Percentiles rank a stretch among this genome's conserved stretches.
Conservation (phyloP, 1,140 invertebrate genomes). For the Formica exsecta region DNA sequence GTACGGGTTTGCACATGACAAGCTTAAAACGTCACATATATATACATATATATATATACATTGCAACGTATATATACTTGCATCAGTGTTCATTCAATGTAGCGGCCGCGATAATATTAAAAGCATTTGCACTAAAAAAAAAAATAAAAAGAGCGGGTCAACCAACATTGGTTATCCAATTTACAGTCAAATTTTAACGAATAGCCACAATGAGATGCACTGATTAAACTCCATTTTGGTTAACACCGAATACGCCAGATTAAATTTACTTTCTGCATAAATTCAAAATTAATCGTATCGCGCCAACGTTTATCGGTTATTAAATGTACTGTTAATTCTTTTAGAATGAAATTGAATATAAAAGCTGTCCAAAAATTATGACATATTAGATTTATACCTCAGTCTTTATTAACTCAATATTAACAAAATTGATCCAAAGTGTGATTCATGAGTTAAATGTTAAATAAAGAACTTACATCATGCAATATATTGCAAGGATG, state of each 20-base stretch:
- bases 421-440: neutral
- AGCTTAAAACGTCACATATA: conserved; percentile 9
- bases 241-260: neutral
- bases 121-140: conserved; percentile 6
- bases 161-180: conserved; percentile 17
- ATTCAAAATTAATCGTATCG: conserved; percentile 33
- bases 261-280: conserved; percentile 5
- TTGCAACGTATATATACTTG: neutral
- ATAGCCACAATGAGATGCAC: neutral
- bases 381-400: neutral
- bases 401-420: conserved; percentile 1
- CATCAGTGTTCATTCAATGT: neutral
- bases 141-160: neutral
- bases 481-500: neutral
- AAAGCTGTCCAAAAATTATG: conserved; percentile 10
- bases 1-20: neutral
- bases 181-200: conserved; percentile 23
- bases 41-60: too few species aligned
- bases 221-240: conserved; percentile 13
- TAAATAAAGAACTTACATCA: neutral
- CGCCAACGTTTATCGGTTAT: conserved; percentile 29
- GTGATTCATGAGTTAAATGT: neutral
- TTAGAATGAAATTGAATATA: conserved; percentile 30
- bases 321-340: conserved; percentile 32
- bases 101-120: neutral